Conservation (phyloP, 2,797 vertebrate genomes). For the Taeniopygia guttata region DNA sequence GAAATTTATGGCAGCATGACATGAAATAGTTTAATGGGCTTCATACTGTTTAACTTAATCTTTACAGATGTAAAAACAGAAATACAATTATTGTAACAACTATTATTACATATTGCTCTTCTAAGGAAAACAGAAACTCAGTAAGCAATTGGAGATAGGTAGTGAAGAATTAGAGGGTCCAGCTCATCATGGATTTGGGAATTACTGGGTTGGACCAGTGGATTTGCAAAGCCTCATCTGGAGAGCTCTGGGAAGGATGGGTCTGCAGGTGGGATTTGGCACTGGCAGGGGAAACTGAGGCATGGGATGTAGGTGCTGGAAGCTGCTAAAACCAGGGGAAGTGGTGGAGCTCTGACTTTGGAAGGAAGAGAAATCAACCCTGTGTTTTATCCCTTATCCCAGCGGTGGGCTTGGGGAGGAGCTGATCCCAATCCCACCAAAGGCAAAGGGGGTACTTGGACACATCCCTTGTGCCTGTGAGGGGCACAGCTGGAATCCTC, state of each 20-base stretch:
- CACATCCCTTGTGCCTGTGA: background rate
- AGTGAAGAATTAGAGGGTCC: background rate
- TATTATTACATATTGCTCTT: constrained; percentile 72
- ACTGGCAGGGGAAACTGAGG: background rate
- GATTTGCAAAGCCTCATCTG: background rate
- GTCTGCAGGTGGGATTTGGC: background rate
- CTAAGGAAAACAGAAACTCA: constrained; percentile 54
- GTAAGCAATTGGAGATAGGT: constrained; percentile 19
- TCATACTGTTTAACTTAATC: constrained; percentile 75
- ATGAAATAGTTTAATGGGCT: constrained; percentile 73
- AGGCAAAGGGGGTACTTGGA: fast-evolving
- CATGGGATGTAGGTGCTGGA: fast-evolving
- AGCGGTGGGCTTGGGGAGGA: background rate
- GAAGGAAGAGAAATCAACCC: background rate
- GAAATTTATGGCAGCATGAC: constrained; percentile 66
- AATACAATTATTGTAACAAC: constrained; percentile 76
- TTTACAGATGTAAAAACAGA: constrained; percentile 81
- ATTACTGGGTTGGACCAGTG: background rate
- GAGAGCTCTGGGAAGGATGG: background rate
- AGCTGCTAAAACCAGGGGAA: background rate
- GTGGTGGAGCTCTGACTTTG: background rate
- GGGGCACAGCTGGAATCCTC: background rate
- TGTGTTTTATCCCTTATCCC: background rate
- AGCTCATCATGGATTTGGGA: background rate
- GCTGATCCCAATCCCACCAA: background rate